Conservation (phyloP, 2,113 vertebrate species). For the Notothenia coriiceps region DNA sequence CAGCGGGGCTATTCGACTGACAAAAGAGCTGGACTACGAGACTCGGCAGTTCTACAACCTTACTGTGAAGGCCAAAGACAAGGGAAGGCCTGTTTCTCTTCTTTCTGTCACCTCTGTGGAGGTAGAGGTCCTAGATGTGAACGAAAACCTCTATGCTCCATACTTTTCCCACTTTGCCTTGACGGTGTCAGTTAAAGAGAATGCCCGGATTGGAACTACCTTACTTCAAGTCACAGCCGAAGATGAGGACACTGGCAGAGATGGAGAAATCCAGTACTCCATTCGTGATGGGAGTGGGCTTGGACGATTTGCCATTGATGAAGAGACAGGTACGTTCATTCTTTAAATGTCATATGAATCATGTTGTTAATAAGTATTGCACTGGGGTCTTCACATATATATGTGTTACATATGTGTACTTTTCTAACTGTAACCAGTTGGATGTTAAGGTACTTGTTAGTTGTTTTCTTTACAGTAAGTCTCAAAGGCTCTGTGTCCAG, state of each 20-base stretch:
- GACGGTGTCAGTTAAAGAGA: conserved; percentile 92
- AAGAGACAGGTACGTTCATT: conserved; percentile 92
- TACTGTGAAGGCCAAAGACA: conserved; percentile 94
- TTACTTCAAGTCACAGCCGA: conserved; percentile 91
- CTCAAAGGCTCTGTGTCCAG: not conserved
- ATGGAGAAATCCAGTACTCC: conserved; percentile 96
- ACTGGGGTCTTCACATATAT: no score
- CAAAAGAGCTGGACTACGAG: conserved; percentile 94
- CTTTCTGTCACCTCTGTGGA: conserved; percentile 94
- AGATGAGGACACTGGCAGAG: conserved; percentile 92
- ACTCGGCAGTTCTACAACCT: conserved; percentile 98
- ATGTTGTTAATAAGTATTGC: no score
- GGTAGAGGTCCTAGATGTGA: conserved; percentile 97
- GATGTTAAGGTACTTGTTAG: no score
- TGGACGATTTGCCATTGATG: conserved; percentile 94
- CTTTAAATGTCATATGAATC: no score
- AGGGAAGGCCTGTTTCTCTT: conserved; percentile 93
- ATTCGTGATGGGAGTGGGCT: conserved; percentile 96
- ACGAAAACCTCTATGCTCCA: conserved; percentile 95
- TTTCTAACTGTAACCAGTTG: no score
- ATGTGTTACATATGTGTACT: no score
- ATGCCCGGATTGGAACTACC: conserved; percentile 91
- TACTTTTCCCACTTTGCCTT: conserved; percentile 93
- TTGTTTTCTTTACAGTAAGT: no score
- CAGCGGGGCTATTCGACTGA: conserved; percentile 93